Evolutionary conservation across 2,888 invertebrate species (phyloP).

Genomic region (Folsomia candida): DNA sequence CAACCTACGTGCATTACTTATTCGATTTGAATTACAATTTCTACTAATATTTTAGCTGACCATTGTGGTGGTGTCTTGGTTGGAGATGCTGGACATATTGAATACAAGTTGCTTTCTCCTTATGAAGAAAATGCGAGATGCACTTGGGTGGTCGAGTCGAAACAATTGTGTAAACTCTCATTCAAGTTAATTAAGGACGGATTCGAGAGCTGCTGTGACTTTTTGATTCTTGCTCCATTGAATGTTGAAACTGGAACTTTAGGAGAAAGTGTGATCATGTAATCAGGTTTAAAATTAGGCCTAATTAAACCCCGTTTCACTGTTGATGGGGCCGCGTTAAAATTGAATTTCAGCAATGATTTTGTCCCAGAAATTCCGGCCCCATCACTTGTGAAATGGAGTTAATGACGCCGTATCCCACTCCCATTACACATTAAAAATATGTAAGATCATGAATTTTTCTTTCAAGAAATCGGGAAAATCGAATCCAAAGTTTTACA

Average conservation of each 20-base stretch:
- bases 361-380: no score
- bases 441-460: no score
- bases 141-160: slow-evolving; percentile 30
- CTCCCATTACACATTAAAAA: no score
- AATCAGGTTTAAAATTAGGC: no score
- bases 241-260: slow-evolving; percentile 10
- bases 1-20: neutral
- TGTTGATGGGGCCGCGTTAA: no score
- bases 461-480: slow-evolving; percentile 30
- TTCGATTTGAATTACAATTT: neutral
- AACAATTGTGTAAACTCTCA: slow-evolving; percentile 17
- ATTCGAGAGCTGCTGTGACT: slow-evolving; percentile 38
- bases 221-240: slow-evolving; percentile 11
- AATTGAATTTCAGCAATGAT: neutral
- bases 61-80: slow-evolving; percentile 27
- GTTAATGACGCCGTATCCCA: no score
- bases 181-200: slow-evolving; percentile 31
- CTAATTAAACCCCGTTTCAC: no score
- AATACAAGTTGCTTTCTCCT: slow-evolving; percentile 27
- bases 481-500: slow-evolving; percentile 19
- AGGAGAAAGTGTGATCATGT: neutral
- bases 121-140: slow-evolving; percentile 31
- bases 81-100: slow-evolving; percentile 27
- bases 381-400: no score
- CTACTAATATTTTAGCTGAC: slow-evolving; percentile 13